Evolutionary conservation across 2,888 invertebrate genomes (phyloP), one percentile per base, ranked within the genome.

Genomic region (Amphipyra tragopoginis): DNA sequence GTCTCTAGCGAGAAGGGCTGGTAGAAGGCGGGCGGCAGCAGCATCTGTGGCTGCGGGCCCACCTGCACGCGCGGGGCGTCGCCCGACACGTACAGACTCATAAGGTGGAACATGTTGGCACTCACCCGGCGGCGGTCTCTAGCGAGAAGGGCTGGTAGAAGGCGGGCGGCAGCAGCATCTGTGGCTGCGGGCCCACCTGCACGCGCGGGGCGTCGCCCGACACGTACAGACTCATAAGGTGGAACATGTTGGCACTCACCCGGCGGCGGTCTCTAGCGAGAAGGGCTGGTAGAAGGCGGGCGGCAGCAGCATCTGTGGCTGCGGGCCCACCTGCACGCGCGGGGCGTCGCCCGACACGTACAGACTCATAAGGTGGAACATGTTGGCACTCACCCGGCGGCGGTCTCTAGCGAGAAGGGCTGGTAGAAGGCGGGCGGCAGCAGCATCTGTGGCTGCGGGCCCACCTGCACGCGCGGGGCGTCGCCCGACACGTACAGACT

Each of bases 71-170:
- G 90, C 86, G 81, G 75, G 93, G 90, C 86, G 79, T 77, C 95
- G n/a, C 80, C 68, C 52, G 94, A 85, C 72, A 93, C 92, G 89
- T 97, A 97, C 57, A 97, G 91, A 14, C 96, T 96, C 50, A 21
- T 21, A 21, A 21, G 21, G 11, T 36, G 2, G 29, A 1, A 7
- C 36, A 9, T 10, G 36, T 11, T 36, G 10, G 2, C 5, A 88
- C 93, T 94, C 79, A 97, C 96, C 98, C 97, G 86, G 96, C 96
- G 26, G 98, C 97, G 80, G 95, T 96, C 39, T 96, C 96, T 66
- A 95, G 96, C 54, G 95, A 95, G 89, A 98, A 98, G 7, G 96
- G 95, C 75, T 96, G 95, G 65, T 95, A 96, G 87, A 97, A 98
- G 57, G 94, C 87, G 1, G 90, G 87, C 0, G 97, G 97, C 77